Conservation (phyloP, 2,888 invertebrate genomes). For the Chrysolina haemoptera region DNA sequence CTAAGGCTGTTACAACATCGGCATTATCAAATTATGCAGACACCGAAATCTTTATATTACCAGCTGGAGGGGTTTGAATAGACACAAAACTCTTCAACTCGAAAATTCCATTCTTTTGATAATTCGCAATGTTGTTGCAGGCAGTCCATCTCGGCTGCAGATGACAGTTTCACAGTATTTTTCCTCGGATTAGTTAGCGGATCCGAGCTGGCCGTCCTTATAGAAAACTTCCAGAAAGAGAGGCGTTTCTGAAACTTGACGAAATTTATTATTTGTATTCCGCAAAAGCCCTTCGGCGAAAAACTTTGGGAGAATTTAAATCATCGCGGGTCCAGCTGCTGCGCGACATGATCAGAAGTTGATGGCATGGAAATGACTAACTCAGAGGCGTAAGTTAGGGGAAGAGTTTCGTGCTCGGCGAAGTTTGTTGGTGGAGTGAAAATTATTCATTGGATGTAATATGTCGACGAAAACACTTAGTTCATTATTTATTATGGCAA, state of each 20-base stretch:
- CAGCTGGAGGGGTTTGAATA: neutral
- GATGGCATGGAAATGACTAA: slow-evolving; percentile 58
- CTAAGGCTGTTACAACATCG: no score
- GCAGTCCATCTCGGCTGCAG: slow-evolving; percentile 25
- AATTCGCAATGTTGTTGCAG: slow-evolving; percentile 24
- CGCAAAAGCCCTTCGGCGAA: slow-evolving; percentile 41
- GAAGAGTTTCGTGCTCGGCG: slow-evolving; percentile 14
- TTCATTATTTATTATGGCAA: neutral
- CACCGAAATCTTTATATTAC: neutral
- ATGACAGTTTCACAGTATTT: slow-evolving; percentile 28
- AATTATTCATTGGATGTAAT: slow-evolving; percentile 15
- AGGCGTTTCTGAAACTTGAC: slow-evolving; percentile 31
- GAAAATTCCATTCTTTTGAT: neutral
- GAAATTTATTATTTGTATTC: slow-evolving; percentile 56
- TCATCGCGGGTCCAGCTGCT: slow-evolving; percentile 57
- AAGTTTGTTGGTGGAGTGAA: neutral
- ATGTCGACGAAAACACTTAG: neutral
- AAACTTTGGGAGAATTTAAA: slow-evolving; percentile 56
- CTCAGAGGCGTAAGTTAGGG: slow-evolving; percentile 39
- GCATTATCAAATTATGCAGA: no score
- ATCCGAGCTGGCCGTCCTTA: slow-evolving; percentile 22
- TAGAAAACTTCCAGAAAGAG: slow-evolving; percentile 34
- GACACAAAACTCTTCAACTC: neutral
- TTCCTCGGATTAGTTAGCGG: slow-evolving; percentile 34
- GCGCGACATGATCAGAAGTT: slow-evolving; percentile 59